phyloP scores from a whole-genome alignment of 53 echinoderm and acorn worm species.

The Holothuria scabra region DNA sequence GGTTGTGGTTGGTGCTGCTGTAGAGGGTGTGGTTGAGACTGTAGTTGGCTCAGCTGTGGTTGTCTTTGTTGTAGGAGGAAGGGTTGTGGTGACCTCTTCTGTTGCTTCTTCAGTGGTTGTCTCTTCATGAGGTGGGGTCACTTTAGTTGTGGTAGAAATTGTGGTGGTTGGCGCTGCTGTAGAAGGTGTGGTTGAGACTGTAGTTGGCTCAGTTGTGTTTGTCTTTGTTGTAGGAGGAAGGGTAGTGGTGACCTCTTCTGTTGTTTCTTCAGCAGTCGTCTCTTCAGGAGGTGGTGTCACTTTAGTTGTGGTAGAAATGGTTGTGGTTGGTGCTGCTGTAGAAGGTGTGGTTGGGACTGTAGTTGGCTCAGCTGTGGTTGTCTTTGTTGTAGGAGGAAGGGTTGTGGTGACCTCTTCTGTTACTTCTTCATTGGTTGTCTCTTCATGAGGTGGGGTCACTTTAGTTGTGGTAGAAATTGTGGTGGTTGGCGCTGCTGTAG shows the following conservation, averaged over 20 bases:
- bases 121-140: neutral
- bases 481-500: too few species aligned
- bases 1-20: neutral
- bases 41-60: neutral
- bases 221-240: neutral
- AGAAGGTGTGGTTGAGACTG: neutral
- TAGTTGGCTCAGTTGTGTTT: neutral
- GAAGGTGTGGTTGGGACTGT: too few species aligned
- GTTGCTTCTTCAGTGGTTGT: too few species aligned
- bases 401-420: neutral
- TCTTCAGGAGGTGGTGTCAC: neutral
- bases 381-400: too few species aligned
- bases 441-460: neutral
- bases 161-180: neutral
- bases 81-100: too few species aligned
- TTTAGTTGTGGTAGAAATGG: neutral
- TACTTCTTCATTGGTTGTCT: neutral
- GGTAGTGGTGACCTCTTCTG: neutral
- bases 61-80: too few species aligned
- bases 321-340: neutral
- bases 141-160: neutral
- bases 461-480: too few species aligned
- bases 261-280: slow-evolving; percentile 1
- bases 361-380: too few species aligned
- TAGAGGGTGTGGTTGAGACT: too few species aligned